Conservation (phyloP, 2,113 vertebrate species). For the Ammospiza nelsoni region DNA sequence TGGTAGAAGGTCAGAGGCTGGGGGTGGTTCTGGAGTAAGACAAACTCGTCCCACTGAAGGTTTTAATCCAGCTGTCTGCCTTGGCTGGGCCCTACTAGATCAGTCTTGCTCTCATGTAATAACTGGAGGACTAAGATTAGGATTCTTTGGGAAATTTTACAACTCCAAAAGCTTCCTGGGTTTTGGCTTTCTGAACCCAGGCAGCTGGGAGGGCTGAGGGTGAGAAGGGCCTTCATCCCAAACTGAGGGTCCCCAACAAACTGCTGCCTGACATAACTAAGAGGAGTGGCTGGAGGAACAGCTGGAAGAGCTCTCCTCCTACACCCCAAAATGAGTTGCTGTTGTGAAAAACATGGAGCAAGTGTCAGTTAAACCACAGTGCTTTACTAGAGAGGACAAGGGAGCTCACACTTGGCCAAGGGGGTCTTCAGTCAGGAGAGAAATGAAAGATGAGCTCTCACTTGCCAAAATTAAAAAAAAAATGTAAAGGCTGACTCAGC, state of each 20-base stretch:
- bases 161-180: neutral
- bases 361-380: neutral
- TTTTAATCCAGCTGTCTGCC: neutral
- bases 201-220: neutral
- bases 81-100: neutral
- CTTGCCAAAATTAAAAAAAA: neutral
- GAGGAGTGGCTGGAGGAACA: neutral
- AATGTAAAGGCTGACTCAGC: neutral
- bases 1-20: neutral
- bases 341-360: neutral
- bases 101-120: neutral
- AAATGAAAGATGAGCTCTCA: neutral
- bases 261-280: neutral
- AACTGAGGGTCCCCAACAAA: neutral
- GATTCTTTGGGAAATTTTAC: neutral
- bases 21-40: neutral
- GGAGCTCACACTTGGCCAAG: neutral
- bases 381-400: neutral
- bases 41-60: neutral
- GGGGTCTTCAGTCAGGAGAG: neutral
- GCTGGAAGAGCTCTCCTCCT: neutral
- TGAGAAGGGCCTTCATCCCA: neutral
- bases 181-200: neutral
- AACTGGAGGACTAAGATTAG: neutral
- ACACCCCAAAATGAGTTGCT: fast-evolving